Conservation (phyloP, 1,140 invertebrate species). For the Arctopsyche grandis region DNA sequence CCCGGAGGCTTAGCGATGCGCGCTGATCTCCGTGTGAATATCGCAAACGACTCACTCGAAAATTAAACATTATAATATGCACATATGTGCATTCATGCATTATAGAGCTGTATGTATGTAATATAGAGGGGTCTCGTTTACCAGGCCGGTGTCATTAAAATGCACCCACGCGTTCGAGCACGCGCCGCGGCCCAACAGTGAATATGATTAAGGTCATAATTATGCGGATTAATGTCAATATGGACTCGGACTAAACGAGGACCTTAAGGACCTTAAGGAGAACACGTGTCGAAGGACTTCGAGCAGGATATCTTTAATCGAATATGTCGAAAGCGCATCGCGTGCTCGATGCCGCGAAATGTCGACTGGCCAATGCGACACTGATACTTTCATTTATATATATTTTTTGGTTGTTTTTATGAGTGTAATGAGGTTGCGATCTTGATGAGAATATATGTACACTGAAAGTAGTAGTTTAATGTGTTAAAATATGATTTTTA, state of each 20-base stretch:
- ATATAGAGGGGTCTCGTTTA: slow-evolving; percentile 36
- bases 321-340: not conserved
- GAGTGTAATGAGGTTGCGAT: no score
- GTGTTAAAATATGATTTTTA: no score
- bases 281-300: slow-evolving; percentile 6
- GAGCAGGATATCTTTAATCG: slow-evolving; percentile 14
- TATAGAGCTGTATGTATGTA: not conserved
- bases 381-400: no score
- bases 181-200: slow-evolving; percentile 37
- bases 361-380: not conserved
- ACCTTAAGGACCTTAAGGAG: not conserved
- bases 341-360: not conserved
- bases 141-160: slow-evolving; percentile 50
- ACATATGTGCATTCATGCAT: not conserved
- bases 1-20: not conserved
- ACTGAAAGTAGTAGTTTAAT: no score
- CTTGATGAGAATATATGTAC: no score
- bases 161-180: slow-evolving; percentile 45
- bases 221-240: slow-evolving; percentile 51
- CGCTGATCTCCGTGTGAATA: not conserved
- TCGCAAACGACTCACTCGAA: no score
- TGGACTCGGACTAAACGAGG: slow-evolving; percentile 32
- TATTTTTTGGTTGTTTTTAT: no score
- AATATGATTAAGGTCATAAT: slow-evolving; percentile 48
- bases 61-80: no score